Conservation (phyloP, 2,888 invertebrate species). For the Eupeodes latifasciatus region DNA sequence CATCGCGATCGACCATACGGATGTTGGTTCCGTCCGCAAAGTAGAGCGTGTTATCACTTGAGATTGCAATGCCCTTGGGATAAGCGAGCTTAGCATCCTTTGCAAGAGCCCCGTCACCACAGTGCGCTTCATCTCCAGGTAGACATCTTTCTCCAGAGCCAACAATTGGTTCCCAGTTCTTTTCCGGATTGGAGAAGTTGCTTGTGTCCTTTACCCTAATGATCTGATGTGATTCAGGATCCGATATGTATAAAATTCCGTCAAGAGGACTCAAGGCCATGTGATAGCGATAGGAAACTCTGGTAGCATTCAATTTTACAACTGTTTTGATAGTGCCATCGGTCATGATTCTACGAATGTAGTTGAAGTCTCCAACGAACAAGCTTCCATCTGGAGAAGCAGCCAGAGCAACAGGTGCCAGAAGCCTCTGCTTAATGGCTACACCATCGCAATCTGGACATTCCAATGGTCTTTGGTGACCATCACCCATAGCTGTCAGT, state of each 20-base stretch:
- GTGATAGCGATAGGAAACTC: constrained; percentile 98
- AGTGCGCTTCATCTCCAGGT: constrained; percentile 96
- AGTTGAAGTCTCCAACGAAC: constrained; percentile 97
- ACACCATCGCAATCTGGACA: constrained; percentile 92
- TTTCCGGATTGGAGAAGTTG: constrained; percentile 93
- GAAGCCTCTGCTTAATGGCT: constrained; percentile 91
- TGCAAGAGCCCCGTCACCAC: constrained; percentile 97
- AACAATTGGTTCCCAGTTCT: constrained; percentile 97
- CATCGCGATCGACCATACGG: constrained; percentile 95
- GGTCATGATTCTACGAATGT: constrained; percentile 93
- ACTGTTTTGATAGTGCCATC: constrained; percentile 88
- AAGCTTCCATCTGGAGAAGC: constrained; percentile 96
- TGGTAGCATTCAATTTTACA: constrained; percentile 90
- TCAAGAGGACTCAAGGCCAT: constrained; percentile 97
- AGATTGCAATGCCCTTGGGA: constrained; percentile 98
- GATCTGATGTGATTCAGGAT: constrained; percentile 97
- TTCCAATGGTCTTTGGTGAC: constrained; percentile 93
- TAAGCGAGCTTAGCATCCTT: constrained; percentile 97
- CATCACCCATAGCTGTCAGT: constrained; percentile 95
- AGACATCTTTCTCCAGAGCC: constrained; percentile 97
- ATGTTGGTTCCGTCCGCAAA: constrained; percentile 98
- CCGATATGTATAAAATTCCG: constrained; percentile 96
- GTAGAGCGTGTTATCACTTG: constrained; percentile 95
- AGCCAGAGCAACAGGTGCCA: constrained; percentile 96
- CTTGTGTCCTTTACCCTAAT: constrained; percentile 93